Conservation (phyloP, 2,797 vertebrate species). For the Tiaroga cobitis region DNA sequence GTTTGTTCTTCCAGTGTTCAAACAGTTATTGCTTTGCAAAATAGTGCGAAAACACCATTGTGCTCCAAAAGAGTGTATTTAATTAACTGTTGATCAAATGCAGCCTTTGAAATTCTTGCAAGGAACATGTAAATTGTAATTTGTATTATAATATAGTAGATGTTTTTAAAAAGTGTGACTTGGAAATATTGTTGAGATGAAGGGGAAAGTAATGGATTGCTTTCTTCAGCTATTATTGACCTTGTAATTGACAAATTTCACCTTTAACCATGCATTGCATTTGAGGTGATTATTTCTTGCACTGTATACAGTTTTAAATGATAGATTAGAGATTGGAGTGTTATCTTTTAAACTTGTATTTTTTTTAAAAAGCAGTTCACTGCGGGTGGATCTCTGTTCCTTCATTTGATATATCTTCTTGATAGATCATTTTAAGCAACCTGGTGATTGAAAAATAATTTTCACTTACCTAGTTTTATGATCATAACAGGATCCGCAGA, state of each 20-base stretch:
- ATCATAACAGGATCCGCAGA: not conserved
- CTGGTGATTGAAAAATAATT: slow-evolving; percentile 20
- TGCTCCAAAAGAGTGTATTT: not conserved
- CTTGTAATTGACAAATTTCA: not conserved
- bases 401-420: not conserved
- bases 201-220: not conserved
- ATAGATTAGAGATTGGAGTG: not conserved
- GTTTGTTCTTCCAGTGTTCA: not conserved
- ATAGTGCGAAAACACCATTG: not conserved
- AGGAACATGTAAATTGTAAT: not conserved
- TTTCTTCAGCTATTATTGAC: not conserved
- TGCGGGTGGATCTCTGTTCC: not conserved
- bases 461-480: slow-evolving; percentile 11
- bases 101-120: not conserved
- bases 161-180: not conserved
- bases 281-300: not conserved
- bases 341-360: not conserved
- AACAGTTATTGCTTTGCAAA: not conserved
- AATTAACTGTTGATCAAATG: not conserved
- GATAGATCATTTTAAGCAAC: slow-evolving; percentile 12
- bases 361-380: not conserved
- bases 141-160: not conserved
- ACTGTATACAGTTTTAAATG: not conserved
- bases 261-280: not conserved
- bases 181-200: not conserved